phyloP scores from a whole-genome alignment of 2,888 invertebrate species.

The Alcis repandata region DNA sequence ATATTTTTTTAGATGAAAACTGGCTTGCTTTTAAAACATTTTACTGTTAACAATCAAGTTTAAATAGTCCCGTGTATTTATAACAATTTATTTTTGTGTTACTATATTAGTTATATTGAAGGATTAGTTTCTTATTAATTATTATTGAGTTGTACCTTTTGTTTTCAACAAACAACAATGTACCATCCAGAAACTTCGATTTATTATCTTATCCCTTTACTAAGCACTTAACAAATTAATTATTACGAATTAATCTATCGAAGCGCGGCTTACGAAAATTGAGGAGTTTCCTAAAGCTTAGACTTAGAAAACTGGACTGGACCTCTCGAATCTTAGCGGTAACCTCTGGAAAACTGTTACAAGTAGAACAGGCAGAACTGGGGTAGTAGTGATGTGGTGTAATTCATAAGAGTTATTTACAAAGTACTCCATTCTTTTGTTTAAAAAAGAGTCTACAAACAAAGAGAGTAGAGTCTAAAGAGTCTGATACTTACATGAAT shows the following conservation, averaged over 20 bases:
- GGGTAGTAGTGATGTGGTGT: conserved; percentile 30
- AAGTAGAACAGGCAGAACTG: conserved; percentile 38
- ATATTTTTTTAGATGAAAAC: too few species aligned
- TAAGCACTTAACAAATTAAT: conserved; percentile 39
- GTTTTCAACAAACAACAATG: neutral
- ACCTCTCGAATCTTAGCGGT: conserved; percentile 53
- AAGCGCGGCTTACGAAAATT: conserved; percentile 60
- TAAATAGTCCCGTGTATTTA: too few species aligned
- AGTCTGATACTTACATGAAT: too few species aligned
- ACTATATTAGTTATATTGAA: too few species aligned
- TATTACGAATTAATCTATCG: conserved; percentile 39
- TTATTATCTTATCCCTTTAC: conserved; percentile 19
- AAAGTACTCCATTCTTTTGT: too few species aligned
- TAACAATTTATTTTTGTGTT: too few species aligned
- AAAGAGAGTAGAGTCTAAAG: too few species aligned
- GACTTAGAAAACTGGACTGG: conserved; percentile 66
- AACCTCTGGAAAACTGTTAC: conserved; percentile 46
- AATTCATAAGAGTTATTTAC: conserved; percentile 28
- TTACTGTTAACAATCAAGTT: too few species aligned
- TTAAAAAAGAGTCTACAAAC: too few species aligned
- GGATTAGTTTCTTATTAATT: too few species aligned
- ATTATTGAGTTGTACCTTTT: too few species aligned
- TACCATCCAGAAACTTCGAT: conserved; percentile 11
- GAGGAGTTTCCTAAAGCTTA: conserved; percentile 66
- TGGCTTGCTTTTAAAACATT: too few species aligned